These are phyloP conservation scores for Channa argus DNA, from an alignment of 2,113 vertebrate species.

Conservation along the genomic window DNA sequence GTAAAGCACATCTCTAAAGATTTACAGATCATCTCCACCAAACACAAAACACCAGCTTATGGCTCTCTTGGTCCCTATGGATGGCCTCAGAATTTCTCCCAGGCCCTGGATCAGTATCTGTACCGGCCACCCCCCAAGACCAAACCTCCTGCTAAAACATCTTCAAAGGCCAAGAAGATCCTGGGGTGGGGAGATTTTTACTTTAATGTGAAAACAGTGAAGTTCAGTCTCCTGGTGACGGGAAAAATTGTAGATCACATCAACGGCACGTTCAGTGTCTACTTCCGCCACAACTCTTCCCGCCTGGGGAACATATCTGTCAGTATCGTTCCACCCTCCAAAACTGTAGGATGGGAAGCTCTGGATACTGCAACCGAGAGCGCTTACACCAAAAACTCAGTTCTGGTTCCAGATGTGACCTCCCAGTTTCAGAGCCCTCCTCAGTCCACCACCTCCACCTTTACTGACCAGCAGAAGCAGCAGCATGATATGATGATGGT, in stretches of 20 bases:
- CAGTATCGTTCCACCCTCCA: slow-evolving; percentile 84
- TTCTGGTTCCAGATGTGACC: slow-evolving; percentile 51
- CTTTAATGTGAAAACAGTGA: slow-evolving; percentile 83
- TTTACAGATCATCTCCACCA: slow-evolving; percentile 76
- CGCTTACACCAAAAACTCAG: slow-evolving; percentile 40
- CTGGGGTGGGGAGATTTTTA: slow-evolving; percentile 86
- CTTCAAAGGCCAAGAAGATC: slow-evolving; percentile 83
- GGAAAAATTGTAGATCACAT: slow-evolving; percentile 86
- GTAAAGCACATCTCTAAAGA: slow-evolving; percentile 74
- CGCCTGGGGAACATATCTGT: slow-evolving; percentile 83
- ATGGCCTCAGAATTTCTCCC: slow-evolving; percentile 77
- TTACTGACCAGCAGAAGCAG: slow-evolving; percentile 50
- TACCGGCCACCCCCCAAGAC: slow-evolving; percentile 67
- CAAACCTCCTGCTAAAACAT: slow-evolving; percentile 68
- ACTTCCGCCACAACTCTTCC: slow-evolving; percentile 86
- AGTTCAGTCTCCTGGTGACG: slow-evolving; percentile 84
- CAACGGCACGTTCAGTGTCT: slow-evolving; percentile 85
- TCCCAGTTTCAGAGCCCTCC: slow-evolving; percentile 48
- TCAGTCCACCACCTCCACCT: slow-evolving; percentile 55
- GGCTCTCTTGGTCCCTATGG: slow-evolving; percentile 64
- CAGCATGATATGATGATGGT: slow-evolving; percentile 71
- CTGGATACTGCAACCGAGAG: slow-evolving; percentile 23
- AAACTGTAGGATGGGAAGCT: slow-evolving; percentile 78
- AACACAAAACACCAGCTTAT: slow-evolving; percentile 69
- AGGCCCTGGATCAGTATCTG: slow-evolving; percentile 69